A percentile compares a stretch with the other conserved stretches of the same genome.
These are phyloP conservation scores for Sitobion miscanthi DNA, from an alignment of 1,140 invertebrate genomes.

Conservation along the genomic window DNA sequence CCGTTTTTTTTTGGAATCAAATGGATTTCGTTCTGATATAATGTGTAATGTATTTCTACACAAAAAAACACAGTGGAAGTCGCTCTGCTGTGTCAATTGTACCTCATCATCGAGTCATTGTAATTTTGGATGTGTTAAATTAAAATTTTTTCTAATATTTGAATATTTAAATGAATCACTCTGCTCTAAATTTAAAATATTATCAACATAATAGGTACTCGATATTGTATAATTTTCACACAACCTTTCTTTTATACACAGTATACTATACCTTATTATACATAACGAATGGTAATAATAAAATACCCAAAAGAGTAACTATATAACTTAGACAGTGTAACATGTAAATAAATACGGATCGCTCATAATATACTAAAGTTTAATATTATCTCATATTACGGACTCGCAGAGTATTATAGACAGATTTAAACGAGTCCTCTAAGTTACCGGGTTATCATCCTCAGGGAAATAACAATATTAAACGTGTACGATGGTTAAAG, in stretches of 20 bases:
- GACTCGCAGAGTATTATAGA: not conserved
- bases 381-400: not conserved
- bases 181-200: not conserved
- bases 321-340: not conserved
- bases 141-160: not conserved
- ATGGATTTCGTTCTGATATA: not conserved
- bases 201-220: not conserved
- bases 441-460: not conserved
- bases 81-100: too few relatives aligned
- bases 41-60: not conserved
- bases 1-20: not conserved
- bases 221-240: not conserved
- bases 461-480: not conserved
- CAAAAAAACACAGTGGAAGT: not conserved
- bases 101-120: too few relatives aligned
- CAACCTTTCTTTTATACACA: not conserved
- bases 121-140: not conserved
- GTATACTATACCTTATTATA: not conserved
- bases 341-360: not conserved
- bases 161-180: not conserved
- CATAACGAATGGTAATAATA: not conserved
- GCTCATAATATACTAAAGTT: not conserved
- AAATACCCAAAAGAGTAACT: not conserved
- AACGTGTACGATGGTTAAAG: not conserved
- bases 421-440: not conserved